phyloP scores from a whole-genome alignment of 2,888 invertebrate genomes.

The Pimpla rufipes region DNA sequence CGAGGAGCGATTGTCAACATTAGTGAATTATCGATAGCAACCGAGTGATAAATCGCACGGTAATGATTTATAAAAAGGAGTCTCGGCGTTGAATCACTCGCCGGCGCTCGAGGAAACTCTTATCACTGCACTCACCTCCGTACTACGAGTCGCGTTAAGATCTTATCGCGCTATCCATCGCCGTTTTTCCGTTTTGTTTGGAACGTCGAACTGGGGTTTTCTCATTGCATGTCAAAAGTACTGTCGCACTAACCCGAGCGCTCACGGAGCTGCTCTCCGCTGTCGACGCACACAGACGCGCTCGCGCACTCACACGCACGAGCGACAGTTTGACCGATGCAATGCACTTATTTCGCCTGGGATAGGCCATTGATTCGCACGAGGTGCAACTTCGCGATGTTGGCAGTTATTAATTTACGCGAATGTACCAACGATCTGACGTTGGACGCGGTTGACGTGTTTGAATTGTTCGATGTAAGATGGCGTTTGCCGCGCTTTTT shows the following conservation, averaged over 20 bases:
- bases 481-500: slow-evolving; percentile 6
- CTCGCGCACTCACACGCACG: slow-evolving; percentile 10
- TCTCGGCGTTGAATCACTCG: slow-evolving; percentile 1
- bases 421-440: neutral
- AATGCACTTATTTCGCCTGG: neutral
- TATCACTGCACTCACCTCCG: slow-evolving; percentile 54
- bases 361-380: slow-evolving; percentile 23
- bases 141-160: slow-evolving; percentile 47
- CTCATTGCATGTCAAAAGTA: slow-evolving; percentile 63
- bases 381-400: neutral
- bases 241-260: slow-evolving; percentile 15
- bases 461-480: neutral
- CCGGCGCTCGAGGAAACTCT: slow-evolving; percentile 18
- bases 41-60: slow-evolving; percentile 36
- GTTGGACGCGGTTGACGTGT: neutral
- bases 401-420: neutral
- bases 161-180: slow-evolving; percentile 53
- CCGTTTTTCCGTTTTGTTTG: slow-evolving; percentile 25
- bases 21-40: slow-evolving; percentile 27
- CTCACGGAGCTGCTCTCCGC: slow-evolving; percentile 9
- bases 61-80: slow-evolving; percentile 38
- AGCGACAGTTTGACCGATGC: neutral
- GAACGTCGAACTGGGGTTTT: slow-evolving; percentile 42
- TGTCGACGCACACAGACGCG: slow-evolving; percentile 52
- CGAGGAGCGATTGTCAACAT: slow-evolving; percentile 16